Conservation (phyloP, 2,888 invertebrate genomes). For the Pomacea canaliculata region DNA sequence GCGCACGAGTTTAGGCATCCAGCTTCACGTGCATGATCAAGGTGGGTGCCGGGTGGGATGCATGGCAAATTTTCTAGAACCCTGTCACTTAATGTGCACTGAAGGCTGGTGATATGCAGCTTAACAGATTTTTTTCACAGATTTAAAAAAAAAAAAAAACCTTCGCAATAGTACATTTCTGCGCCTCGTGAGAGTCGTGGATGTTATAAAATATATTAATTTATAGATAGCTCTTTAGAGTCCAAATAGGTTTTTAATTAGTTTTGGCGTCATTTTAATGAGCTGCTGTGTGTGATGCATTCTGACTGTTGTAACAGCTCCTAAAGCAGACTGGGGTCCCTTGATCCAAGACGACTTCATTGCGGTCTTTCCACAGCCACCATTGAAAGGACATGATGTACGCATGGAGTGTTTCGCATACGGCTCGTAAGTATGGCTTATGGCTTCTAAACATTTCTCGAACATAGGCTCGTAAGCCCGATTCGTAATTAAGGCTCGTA, state of each 20-base stretch:
- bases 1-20: conserved; percentile 54
- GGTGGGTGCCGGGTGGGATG: conserved; percentile 43
- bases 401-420: conserved; percentile 94
- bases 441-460: background rate
- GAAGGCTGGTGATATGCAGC: no score
- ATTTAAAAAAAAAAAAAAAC: no score
- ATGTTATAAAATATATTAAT: no score
- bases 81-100: no score
- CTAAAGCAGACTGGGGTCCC: conserved; percentile 70
- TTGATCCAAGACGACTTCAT: conserved; percentile 95
- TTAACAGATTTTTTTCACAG: no score
- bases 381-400: conserved; percentile 89
- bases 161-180: no score
- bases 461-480: no score
- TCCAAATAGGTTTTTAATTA: no score
- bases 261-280: no score
- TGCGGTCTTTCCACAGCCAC: conserved; percentile 93
- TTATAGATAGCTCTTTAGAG: no score
- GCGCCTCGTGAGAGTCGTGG: no score
- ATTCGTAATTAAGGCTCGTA: background rate
- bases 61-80: background rate
- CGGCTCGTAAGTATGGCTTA: conserved; percentile 80
- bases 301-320: conserved; percentile 28
- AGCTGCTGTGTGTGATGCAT: no score
- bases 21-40: conserved; percentile 47